A percentile compares a stretch with the other conserved stretches of the same genome.
Evolutionary conservation across 2,888 invertebrate species (phyloP).

Genomic region (Athalia rosae): DNA sequence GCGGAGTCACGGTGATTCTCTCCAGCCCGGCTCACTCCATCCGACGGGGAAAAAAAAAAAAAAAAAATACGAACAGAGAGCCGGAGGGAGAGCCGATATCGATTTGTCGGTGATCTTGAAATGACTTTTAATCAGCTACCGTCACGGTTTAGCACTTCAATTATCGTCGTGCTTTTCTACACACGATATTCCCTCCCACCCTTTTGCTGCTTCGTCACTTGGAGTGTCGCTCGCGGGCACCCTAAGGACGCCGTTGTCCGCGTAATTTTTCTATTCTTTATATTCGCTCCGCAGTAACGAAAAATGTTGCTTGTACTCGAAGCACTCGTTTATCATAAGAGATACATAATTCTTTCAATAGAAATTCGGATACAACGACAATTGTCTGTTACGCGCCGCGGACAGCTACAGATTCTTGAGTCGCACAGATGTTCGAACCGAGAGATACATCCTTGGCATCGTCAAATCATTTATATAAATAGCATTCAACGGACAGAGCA

Average conservation of each 20-base stretch:
- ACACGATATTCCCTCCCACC: constrained; percentile 4
- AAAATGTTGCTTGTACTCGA: background rate
- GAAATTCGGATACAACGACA: constrained; percentile 11
- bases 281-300: background rate
- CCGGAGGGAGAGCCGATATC: background rate
- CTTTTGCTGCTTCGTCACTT: background rate
- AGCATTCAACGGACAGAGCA: constrained; percentile 8
- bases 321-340: background rate
- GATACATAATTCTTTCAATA: background rate
- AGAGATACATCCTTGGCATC: background rate
- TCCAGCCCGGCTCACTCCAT: background rate
- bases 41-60: background rate
- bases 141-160: constrained; percentile 36
- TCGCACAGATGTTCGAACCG: constrained; percentile 5
- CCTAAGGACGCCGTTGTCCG: constrained; percentile 19
- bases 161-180: constrained; percentile 25
- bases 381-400: constrained; percentile 24
- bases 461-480: constrained; percentile 36
- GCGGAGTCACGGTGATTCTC: constrained; percentile 13
- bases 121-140: constrained; percentile 37
- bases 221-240: constrained; percentile 25
- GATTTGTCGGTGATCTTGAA: constrained; percentile 28
- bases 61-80: background rate
- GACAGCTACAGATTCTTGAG: background rate
- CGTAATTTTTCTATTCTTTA: background rate